Evolutionary conservation across 2,888 invertebrate species (phyloP).

Genomic region (Neocrepidodera transversa): DNA sequence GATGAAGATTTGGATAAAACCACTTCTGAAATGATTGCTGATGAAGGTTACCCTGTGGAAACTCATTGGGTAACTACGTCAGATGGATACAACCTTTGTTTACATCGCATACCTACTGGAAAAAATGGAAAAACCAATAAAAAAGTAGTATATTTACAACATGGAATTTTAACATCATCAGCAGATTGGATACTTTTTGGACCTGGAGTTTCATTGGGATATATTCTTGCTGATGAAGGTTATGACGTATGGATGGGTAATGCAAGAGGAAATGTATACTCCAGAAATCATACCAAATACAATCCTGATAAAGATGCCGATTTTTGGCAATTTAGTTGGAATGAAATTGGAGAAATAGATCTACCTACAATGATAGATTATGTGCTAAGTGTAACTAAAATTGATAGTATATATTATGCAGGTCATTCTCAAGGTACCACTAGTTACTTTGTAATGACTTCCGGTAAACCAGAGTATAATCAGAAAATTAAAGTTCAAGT

Average conservation of each 20-base stretch:
- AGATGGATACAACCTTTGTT: constrained; percentile 66
- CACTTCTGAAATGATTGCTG: constrained; percentile 53
- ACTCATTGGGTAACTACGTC: constrained; percentile 59
- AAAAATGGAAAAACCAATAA: constrained; percentile 41
- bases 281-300: constrained; percentile 43
- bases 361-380: constrained; percentile 85
- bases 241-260: constrained; percentile 54
- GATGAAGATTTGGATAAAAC: not conserved
- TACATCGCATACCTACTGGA: constrained; percentile 65
- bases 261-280: constrained; percentile 46
- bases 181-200: constrained; percentile 65
- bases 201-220: constrained; percentile 57
- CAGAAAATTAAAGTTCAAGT: constrained; percentile 71
- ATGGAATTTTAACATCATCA: constrained; percentile 64
- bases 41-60: constrained; percentile 60
- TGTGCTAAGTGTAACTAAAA: constrained; percentile 66
- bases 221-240: constrained; percentile 49
- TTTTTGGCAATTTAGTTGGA: constrained; percentile 71
- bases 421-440: constrained; percentile 85
- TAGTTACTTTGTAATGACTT: constrained; percentile 71
- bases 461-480: constrained; percentile 71
- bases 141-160: constrained; percentile 61
- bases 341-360: constrained; percentile 81
- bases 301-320: constrained; percentile 46
- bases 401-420: constrained; percentile 72